phyloP scores from a whole-genome alignment of 2,888 invertebrate genomes.

The Choristoneura rosaceana region DNA sequence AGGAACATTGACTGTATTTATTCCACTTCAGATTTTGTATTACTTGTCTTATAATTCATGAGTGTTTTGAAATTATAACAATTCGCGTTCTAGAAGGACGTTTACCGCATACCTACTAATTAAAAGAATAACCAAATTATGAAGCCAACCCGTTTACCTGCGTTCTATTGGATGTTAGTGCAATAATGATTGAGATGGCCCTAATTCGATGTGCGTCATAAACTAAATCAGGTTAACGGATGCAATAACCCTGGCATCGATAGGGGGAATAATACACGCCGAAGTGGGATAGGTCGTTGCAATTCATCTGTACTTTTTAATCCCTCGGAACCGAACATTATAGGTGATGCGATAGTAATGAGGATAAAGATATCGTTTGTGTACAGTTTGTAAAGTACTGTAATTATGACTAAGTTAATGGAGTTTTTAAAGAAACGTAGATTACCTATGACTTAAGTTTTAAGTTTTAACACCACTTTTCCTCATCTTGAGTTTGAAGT shows the following conservation, averaged over 20 bases:
- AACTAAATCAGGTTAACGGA: constrained; percentile 30
- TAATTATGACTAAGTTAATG: background rate
- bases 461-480: background rate
- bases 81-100: background rate
- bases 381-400: background rate
- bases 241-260: constrained; percentile 28
- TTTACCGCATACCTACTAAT: background rate
- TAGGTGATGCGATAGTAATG: background rate
- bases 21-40: background rate
- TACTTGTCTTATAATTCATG: background rate
- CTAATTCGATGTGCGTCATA: constrained; percentile 7
- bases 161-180: background rate
- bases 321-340: background rate
- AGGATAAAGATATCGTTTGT: background rate
- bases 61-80: no score
- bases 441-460: background rate
- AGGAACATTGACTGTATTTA: background rate
- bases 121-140: background rate
- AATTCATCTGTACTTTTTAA: background rate
- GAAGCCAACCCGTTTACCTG: background rate
- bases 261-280: constrained; percentile 12
- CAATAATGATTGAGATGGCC: background rate
- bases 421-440: background rate
- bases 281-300: constrained; percentile 26
- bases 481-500: background rate